phyloP scores from a whole-genome alignment of 2,888 invertebrate genomes.

The Dryadula phaetusa region DNA sequence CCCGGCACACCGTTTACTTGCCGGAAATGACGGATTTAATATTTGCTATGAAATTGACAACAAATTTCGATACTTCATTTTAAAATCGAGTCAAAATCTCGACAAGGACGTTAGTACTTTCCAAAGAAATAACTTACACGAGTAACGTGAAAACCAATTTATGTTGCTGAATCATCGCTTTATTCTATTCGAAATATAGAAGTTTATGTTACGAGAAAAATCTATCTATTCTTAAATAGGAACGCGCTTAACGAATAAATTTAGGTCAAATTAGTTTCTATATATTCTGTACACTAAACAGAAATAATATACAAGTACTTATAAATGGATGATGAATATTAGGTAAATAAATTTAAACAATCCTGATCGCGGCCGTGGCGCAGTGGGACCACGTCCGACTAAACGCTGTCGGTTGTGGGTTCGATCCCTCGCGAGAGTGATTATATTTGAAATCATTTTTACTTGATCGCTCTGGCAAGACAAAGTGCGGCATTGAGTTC shows the following conservation, averaged over 20 bases:
- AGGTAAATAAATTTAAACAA: not conserved
- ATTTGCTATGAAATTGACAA: slow-evolving; percentile 15
- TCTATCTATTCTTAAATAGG: slow-evolving; percentile 22
- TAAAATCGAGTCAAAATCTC: not conserved
- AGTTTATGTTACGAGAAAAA: slow-evolving; percentile 20
- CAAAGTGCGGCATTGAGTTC: too few relatives aligned
- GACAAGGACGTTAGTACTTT: not conserved
- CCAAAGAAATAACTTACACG: not conserved
- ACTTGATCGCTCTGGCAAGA: too few relatives aligned
- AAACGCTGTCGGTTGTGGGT: too few relatives aligned
- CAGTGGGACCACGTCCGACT: too few relatives aligned
- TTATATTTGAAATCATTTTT: too few relatives aligned
- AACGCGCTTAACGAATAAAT: slow-evolving; percentile 15
- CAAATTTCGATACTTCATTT: not conserved
- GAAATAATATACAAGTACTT: not conserved
- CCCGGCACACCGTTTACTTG: slow-evolving; percentile 29
- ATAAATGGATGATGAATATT: too few relatives aligned
- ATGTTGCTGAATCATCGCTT: slow-evolving; percentile 19
- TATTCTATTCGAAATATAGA: not conserved
- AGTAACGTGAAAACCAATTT: slow-evolving; percentile 7
- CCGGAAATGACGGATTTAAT: slow-evolving; percentile 32
- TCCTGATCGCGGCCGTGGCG: too few relatives aligned
- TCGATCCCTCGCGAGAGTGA: too few relatives aligned
- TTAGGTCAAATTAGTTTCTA: slow-evolving; percentile 20
- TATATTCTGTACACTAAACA: not conserved